Conservation (phyloP, 1,140 invertebrate genomes). For the Protaetia brevitarsis region DNA sequence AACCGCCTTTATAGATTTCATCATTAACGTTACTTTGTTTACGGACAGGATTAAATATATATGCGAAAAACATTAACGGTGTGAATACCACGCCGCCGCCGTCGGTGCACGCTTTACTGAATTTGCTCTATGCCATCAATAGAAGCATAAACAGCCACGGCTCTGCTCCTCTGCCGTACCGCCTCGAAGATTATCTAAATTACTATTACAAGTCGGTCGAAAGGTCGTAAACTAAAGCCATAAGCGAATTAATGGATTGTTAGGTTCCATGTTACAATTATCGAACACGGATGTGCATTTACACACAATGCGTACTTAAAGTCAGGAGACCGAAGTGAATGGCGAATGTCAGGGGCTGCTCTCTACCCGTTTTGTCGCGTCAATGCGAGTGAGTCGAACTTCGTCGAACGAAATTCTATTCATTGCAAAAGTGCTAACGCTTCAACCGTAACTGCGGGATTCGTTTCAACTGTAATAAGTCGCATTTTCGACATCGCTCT, state of each 20-base stretch:
- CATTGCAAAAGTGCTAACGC: too few relatives aligned
- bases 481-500: too few relatives aligned
- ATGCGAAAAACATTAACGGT: background rate
- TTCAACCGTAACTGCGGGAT: too few relatives aligned
- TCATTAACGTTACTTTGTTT: background rate
- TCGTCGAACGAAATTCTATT: background rate
- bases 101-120: constrained; percentile 4
- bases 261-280: constrained; percentile 41
- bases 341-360: constrained; percentile 2
- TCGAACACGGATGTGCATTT: constrained; percentile 42
- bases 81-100: background rate
- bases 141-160: constrained; percentile 16
- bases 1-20: background rate
- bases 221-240: constrained; percentile 29
- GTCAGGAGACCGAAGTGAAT: constrained; percentile 16
- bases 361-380: background rate
- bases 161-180: background rate
- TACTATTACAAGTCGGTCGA: constrained; percentile 22
- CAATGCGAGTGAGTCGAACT: background rate
- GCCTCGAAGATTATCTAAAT: constrained; percentile 26
- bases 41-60: background rate
- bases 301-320: constrained; percentile 41
- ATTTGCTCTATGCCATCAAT: constrained; percentile 8
- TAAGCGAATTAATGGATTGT: constrained; percentile 41
- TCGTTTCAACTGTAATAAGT: too few relatives aligned